phyloP scores from a whole-genome alignment of 2,888 invertebrate species.

The Crocallis elinguaria region DNA sequence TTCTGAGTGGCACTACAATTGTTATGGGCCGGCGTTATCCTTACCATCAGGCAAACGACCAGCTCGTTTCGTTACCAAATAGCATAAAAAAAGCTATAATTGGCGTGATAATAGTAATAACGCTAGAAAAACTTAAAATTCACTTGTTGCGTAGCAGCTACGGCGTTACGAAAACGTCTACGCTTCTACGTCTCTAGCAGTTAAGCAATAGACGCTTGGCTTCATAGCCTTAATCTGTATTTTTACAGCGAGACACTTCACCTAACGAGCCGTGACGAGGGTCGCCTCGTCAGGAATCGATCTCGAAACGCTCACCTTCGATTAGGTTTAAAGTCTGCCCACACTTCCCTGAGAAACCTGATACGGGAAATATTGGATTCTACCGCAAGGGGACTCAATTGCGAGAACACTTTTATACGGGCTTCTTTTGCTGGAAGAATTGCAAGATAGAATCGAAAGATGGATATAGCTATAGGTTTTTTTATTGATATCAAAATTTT shows the following conservation, averaged over 20 bases:
- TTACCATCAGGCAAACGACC: too few relatives aligned
- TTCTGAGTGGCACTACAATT: too few relatives aligned
- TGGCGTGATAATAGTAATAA: too few relatives aligned
- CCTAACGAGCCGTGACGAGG: conserved; percentile 53
- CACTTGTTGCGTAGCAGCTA: conserved; percentile 10
- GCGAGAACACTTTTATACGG: conserved; percentile 4
- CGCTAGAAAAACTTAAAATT: too few relatives aligned
- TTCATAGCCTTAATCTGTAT: conserved; percentile 40
- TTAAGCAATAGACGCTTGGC: conserved; percentile 4
- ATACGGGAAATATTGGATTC: conserved; percentile 35
- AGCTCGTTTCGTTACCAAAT: too few relatives aligned
- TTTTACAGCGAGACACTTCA: conserved; percentile 55
- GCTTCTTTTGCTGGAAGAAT: conserved; percentile 17
- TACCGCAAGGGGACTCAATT: conserved; percentile 26
- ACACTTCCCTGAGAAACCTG: conserved; percentile 31
- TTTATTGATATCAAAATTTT: too few relatives aligned
- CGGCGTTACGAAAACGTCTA: conserved; percentile 16
- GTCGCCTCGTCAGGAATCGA: conserved; percentile 41
- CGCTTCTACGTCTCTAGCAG: conserved; percentile 6
- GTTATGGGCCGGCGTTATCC: too few relatives aligned
- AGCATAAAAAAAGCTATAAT: too few relatives aligned
- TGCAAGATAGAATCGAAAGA: too few relatives aligned
- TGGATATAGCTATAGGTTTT: too few relatives aligned
- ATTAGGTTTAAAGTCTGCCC: conserved; percentile 39
- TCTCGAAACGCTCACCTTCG: conserved; percentile 38